phyloP scores from a whole-genome alignment of 2,888 invertebrate genomes.

The Tachystola acroxantha region DNA sequence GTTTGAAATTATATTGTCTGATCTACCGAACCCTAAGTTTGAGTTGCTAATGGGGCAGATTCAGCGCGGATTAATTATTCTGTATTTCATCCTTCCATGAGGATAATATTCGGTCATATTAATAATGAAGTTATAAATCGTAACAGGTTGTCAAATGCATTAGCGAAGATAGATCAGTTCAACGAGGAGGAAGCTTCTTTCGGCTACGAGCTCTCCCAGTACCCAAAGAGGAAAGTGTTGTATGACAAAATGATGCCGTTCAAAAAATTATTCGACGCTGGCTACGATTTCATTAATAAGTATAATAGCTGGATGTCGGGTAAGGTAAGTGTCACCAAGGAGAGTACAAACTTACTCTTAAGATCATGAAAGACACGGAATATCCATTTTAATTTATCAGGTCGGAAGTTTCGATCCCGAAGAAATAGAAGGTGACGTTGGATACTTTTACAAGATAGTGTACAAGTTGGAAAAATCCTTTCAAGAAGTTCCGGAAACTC shows the following conservation, averaged over 20 bases:
- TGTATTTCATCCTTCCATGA: too few relatives aligned
- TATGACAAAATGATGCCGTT: constrained; percentile 91
- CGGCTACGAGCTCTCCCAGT: constrained; percentile 92
- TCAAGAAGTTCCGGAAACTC: constrained; percentile 85
- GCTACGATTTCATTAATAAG: constrained; percentile 90
- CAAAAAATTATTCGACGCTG: constrained; percentile 92
- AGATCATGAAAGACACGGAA: too few relatives aligned
- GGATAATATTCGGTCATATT: too few relatives aligned
- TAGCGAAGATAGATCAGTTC: constrained; percentile 90
- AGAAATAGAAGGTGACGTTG: constrained; percentile 89
- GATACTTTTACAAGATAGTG: constrained; percentile 83
- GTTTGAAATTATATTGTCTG: too few relatives aligned
- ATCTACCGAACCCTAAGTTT: too few relatives aligned
- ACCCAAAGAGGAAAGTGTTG: constrained; percentile 88
- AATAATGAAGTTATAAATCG: too few relatives aligned
- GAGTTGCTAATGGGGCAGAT: too few relatives aligned
- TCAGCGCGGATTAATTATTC: too few relatives aligned
- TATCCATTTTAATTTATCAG: too few relatives aligned
- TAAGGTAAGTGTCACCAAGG: constrained; percentile 38
- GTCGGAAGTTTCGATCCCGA: constrained; percentile 93
- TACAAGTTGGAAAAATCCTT: constrained; percentile 94
- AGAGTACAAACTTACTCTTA: too few relatives aligned
- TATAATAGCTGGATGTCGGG: constrained; percentile 91
- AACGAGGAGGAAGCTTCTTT: constrained; percentile 95
- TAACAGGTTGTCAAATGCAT: constrained; percentile 84